Evolutionary conservation across 2,113 vertebrate species (phyloP).

Genomic region (Chlorocebus sabaeus): DNA sequence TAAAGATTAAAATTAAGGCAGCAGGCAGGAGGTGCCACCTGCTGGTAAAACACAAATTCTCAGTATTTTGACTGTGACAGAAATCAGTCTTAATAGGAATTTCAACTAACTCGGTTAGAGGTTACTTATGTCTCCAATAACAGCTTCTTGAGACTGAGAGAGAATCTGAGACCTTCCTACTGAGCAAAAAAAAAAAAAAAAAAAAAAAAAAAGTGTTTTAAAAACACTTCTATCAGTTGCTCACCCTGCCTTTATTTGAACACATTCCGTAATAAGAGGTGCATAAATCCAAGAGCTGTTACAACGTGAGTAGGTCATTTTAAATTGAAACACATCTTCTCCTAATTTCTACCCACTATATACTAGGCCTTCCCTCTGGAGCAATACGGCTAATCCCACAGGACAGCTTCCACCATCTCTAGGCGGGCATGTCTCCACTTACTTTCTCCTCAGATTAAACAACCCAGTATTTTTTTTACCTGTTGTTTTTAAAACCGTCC

Average conservation of each 20-base stretch:
- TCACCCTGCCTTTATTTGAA: neutral
- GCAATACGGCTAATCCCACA: neutral
- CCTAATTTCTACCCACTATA: neutral
- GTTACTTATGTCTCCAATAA: neutral
- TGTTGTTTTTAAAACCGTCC: slow-evolving; percentile 9
- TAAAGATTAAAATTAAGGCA: slow-evolving; percentile 21
- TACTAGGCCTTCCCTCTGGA: neutral
- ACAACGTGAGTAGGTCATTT: neutral
- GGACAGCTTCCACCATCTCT: neutral
- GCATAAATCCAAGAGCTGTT: neutral
- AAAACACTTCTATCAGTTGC: neutral
- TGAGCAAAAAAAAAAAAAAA: neutral
- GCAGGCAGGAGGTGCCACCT: slow-evolving; percentile 62
- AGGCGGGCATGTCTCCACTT: neutral
- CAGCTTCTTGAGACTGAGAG: neutral
- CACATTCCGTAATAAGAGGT: neutral
- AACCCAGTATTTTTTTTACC: neutral
- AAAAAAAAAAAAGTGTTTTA: neutral
- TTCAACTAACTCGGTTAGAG: neutral
- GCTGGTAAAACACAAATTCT: slow-evolving; percentile 45
- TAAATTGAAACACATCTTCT: neutral
- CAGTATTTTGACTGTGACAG: neutral
- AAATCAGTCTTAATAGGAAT: neutral
- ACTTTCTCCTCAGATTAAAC: neutral
- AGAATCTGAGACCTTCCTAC: neutral